Evolutionary conservation across 2,888 invertebrate genomes (phyloP).

Genomic region (Microplitis deprimator): DNA sequence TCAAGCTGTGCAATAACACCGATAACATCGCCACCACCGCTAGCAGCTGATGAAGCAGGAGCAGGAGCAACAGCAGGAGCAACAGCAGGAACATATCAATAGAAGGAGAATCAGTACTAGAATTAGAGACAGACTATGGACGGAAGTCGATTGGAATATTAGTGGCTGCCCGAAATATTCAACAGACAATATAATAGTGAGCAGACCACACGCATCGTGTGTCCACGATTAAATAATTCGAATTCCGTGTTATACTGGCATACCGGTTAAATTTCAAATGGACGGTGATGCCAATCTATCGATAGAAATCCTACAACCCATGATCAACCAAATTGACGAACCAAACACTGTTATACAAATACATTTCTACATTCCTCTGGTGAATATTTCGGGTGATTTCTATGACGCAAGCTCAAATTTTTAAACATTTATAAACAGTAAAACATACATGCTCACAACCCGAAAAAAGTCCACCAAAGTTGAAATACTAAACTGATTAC

Average conservation of each 20-base stretch:
- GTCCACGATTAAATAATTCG: conserved; percentile 10
- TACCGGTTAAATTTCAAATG: conserved; percentile 20
- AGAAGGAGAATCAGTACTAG: neutral
- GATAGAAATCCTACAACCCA: neutral
- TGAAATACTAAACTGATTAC: neutral
- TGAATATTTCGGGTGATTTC: neutral
- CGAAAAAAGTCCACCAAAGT: too few relatives aligned
- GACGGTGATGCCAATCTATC: neutral
- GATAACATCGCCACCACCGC: too few relatives aligned
- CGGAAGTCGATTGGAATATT: conserved; percentile 28
- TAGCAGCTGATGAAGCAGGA: too few relatives aligned
- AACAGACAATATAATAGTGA: conserved; percentile 4
- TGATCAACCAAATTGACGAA: conserved; percentile 4
- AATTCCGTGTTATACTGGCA: conserved; percentile 19
- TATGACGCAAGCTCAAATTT: neutral
- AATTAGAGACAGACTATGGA: conserved; percentile 9
- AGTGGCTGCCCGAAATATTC: conserved; percentile 22
- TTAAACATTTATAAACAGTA: too few relatives aligned
- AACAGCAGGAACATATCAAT: neutral
- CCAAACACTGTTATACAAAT: neutral
- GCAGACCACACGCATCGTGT: conserved; percentile 1
- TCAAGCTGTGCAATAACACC: conserved; percentile 7
- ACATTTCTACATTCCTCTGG: neutral
- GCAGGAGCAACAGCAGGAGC: too few relatives aligned
- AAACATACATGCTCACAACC: too few relatives aligned